Evolutionary conservation across 2,888 invertebrate genomes (phyloP), one percentile per base, ranked within the genome.

Genomic region (Pyrrhia umbra): DNA sequence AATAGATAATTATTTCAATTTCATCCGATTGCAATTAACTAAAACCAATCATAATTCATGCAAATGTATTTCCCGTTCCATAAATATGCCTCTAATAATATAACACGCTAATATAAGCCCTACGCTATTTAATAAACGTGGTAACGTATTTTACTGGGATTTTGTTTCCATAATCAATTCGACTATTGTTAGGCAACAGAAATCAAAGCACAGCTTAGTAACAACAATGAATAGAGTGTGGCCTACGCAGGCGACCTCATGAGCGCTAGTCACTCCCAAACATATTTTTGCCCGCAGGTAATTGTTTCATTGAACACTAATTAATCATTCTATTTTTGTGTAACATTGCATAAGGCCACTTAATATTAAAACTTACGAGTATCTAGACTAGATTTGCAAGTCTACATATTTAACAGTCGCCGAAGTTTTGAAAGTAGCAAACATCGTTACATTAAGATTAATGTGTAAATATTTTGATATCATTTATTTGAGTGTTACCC

Each of bases 141-240:
- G 62, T 75, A 76, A 72, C 58, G 49, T 68, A 68, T 73, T 63
- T 39, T 67, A 75, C 69, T 58, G 45, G 69, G n/a, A n/a, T n/a
- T n/a, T n/a, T n/a, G n/a, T 68, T 78, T 75, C 61, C 63, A 68
- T 58, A 45, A 70, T 59, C 54, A 70, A 78, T 78, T 64, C 67
- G 73, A 68, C 66, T 68, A 65, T 60, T 68, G 63, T 77, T 77
- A 70, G 39, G 79, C 79, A 81, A 84, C 43, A 54, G 18, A 60
- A 67, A 58, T 59, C 39, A 23, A 59, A 34, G 51, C 15, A 39
- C 30, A 27, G 47, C 39, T 51, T 59, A 51, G 20, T 20, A 56
- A 45, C 45, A 68, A 80, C 79, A 83, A 57, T 21, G n/a, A 9
- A 15, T 52, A 60, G 46, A 72, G 54, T 80, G 75, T 8, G 25